Evolutionary conservation across 2,888 invertebrate genomes (phyloP).

Genomic region (Therioaphis trifolii): DNA sequence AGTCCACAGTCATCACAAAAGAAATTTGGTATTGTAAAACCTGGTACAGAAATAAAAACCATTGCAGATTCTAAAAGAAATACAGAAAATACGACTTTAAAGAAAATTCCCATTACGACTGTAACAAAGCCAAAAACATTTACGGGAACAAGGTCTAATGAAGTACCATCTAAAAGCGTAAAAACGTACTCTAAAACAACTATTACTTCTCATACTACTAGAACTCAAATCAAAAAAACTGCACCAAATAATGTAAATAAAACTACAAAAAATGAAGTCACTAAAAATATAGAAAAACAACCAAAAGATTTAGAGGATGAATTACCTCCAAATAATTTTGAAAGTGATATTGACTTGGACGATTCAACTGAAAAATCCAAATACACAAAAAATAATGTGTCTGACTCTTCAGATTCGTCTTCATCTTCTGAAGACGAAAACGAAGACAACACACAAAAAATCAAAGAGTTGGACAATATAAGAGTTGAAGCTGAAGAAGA

Average conservation of each 20-base stretch:
- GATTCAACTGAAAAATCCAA: constrained; percentile 26
- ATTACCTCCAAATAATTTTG: constrained; percentile 70
- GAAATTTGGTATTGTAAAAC: constrained; percentile 31
- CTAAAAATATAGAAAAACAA: constrained; percentile 45
- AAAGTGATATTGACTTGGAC: constrained; percentile 71
- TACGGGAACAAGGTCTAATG: not conserved
- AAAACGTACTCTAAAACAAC: not conserved
- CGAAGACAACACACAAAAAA: constrained; percentile 51
- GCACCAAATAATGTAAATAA: not conserved
- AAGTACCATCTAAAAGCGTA: constrained; percentile 15
- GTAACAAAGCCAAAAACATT: not conserved
- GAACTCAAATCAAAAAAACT: constrained; percentile 13
- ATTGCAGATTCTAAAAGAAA: constrained; percentile 14
- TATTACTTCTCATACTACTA: not conserved
- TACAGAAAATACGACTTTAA: not conserved
- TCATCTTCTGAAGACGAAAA: not conserved
- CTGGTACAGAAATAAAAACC: constrained; percentile 27
- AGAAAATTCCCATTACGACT: not conserved
- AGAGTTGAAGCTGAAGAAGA: constrained; percentile 64
- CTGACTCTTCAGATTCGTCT: not conserved
- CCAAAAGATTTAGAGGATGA: constrained; percentile 66
- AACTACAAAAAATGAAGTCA: constrained; percentile 8
- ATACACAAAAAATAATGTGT: constrained; percentile 1
- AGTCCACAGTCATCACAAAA: constrained; percentile 44
- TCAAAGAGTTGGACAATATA: constrained; percentile 64